Evolutionary conservation across 2,888 invertebrate genomes (phyloP).

Genomic region (Tachina lurida): DNA sequence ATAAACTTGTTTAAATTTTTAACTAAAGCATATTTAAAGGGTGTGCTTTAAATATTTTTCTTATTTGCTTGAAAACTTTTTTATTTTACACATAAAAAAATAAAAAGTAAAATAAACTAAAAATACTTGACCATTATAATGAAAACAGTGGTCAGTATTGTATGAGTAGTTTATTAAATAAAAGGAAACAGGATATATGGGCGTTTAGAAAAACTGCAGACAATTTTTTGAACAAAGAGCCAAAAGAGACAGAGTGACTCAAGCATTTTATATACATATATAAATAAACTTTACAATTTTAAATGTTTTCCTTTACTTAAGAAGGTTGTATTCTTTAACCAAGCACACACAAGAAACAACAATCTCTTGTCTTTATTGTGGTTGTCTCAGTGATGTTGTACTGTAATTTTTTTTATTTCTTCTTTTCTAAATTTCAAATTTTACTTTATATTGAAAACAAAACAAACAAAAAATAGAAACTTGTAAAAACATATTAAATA

Average conservation of each 20-base stretch:
- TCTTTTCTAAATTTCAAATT: constrained; percentile 26
- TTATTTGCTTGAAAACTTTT: constrained; percentile 63
- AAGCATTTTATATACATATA: constrained; percentile 54
- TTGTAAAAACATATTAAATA: constrained; percentile 58
- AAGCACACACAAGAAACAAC: not conserved
- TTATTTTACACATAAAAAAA: constrained; percentile 50
- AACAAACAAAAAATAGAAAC: constrained; percentile 16
- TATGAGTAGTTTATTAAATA: constrained; percentile 41
- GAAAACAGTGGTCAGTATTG: constrained; percentile 68
- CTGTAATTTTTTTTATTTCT: not conserved
- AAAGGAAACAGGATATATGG: constrained; percentile 61
- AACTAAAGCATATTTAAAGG: constrained; percentile 7
- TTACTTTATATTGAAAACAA: constrained; percentile 18
- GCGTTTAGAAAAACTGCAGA: constrained; percentile 46
- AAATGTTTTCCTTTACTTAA: constrained; percentile 69
- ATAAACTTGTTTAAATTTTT: not conserved
- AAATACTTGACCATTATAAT: constrained; percentile 53
- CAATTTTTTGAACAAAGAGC: not conserved
- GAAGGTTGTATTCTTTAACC: constrained; percentile 36
- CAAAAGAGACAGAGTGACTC: constrained; percentile 21
- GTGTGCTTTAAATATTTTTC: not conserved
- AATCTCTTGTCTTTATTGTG: constrained; percentile 66
- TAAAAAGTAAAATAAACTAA: no score
- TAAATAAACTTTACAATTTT: constrained; percentile 71
- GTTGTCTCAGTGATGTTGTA: constrained; percentile 57